phyloP scores from a whole-genome alignment of 2,888 invertebrate genomes.

The Tryphoninae sp. region DNA sequence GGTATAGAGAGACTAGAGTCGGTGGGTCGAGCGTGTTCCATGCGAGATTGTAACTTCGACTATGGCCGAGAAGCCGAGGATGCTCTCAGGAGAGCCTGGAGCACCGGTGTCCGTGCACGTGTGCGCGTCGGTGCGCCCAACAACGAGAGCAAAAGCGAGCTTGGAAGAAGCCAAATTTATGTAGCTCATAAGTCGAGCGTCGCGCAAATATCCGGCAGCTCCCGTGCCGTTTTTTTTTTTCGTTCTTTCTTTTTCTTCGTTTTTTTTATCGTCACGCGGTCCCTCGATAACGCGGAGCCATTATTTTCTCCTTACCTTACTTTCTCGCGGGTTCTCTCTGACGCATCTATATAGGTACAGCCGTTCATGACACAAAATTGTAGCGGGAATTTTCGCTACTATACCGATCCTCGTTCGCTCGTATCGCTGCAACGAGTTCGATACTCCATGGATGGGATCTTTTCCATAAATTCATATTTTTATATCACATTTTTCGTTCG shows the following conservation, averaged over 20 bases:
- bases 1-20: constrained; percentile 9
- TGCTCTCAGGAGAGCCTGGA: constrained; percentile 39
- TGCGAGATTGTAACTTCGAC: constrained; percentile 53
- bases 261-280: constrained; percentile 56
- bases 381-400: constrained; percentile 8
- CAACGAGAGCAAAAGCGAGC: constrained; percentile 39
- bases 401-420: constrained; percentile 5
- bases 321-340: constrained; percentile 19
- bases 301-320: constrained; percentile 64
- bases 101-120: constrained; percentile 25
- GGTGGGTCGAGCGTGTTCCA: constrained; percentile 39
- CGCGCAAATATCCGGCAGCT: constrained; percentile 62
- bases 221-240: constrained; percentile 25
- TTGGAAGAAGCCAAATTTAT: constrained; percentile 64
- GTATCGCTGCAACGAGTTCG: neutral
- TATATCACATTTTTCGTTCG: neutral
- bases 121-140: constrained; percentile 25
- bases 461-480: neutral
- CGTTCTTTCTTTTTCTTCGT: constrained; percentile 36
- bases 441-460: neutral
- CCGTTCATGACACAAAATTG: neutral
- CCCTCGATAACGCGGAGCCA: constrained; percentile 58
- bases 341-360: constrained; percentile 4
- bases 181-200: constrained; percentile 65
- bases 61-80: constrained; percentile 48